Conservation (phyloP, 2,797 vertebrate species). For the Acanthurus leucopareius region DNA sequence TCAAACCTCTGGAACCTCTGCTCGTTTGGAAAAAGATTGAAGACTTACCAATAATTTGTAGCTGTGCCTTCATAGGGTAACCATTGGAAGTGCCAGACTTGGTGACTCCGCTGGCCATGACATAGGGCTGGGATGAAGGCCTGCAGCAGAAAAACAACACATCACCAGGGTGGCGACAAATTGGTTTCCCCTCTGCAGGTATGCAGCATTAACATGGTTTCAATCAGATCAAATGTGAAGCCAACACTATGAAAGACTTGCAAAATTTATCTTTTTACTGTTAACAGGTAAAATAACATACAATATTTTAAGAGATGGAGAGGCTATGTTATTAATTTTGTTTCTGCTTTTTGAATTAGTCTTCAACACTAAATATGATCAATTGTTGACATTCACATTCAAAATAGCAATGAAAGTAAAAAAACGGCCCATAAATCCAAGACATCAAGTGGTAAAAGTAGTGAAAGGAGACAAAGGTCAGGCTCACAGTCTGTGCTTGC, state of each 20-base stretch:
- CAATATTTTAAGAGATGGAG: background rate
- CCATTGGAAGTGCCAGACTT: conserved; percentile 89
- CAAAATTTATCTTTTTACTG: too few relatives aligned
- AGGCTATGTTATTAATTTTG: background rate
- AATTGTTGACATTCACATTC: background rate
- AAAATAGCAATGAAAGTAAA: background rate
- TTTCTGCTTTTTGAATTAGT: background rate
- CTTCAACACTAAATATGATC: conserved; percentile 11
- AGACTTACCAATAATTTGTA: conserved; percentile 93
- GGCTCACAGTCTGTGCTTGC: background rate
- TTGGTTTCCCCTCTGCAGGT: background rate
- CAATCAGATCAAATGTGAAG: conserved; percentile 5
- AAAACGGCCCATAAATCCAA: background rate
- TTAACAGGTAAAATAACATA: too few relatives aligned
- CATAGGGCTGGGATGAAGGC: conserved; percentile 85
- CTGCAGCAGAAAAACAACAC: conserved; percentile 77
- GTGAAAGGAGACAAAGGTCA: conserved; percentile 21
- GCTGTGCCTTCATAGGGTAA: conserved; percentile 95
- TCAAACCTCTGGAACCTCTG: background rate
- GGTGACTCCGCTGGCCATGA: conserved; percentile 91
- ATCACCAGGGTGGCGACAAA: conserved; percentile 41
- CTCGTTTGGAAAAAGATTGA: conserved; percentile 7
- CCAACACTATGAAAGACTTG: background rate
- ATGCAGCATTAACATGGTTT: conserved; percentile 4
- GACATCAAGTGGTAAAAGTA: conserved; percentile 1